These are phyloP conservation scores for Nyctalus aviator DNA, from an alignment of 2,797 vertebrate genomes.

Conservation along the genomic window DNA sequence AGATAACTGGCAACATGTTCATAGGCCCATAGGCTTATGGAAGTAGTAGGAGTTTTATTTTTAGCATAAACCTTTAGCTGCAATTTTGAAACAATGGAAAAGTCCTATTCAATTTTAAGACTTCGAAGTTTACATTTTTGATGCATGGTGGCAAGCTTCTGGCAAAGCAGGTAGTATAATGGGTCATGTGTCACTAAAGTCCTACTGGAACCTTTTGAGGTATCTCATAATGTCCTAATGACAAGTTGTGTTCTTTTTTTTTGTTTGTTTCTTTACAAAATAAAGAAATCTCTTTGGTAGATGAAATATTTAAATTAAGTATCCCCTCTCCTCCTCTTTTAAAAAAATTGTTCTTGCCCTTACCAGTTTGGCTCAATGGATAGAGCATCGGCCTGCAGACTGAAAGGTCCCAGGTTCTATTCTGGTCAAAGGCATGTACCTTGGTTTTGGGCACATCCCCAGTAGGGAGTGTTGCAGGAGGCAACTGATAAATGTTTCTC, in stretches of 20 bases:
- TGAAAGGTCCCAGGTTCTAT: too few relatives aligned
- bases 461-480: too few relatives aligned
- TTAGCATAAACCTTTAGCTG: not conserved
- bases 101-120: not conserved
- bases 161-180: not conserved
- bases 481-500: too few relatives aligned
- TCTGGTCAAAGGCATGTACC: too few relatives aligned
- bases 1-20: not conserved
- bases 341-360: not conserved
- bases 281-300: not conserved
- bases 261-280: not conserved
- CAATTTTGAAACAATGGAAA: not conserved
- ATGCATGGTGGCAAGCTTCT: not conserved
- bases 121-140: not conserved
- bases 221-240: not conserved
- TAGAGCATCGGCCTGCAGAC: too few relatives aligned
- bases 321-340: not conserved
- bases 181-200: not conserved
- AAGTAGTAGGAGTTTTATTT: not conserved
- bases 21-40: not conserved
- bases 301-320: not conserved
- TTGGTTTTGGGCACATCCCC: too few relatives aligned
- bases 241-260: not conserved
- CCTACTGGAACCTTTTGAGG: not conserved
- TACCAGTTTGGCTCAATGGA: too few relatives aligned